Evolutionary conservation across 2,113 vertebrate species (phyloP), one percentile per base, ranked within the genome.

Genomic region (Calidris pugnax): DNA sequence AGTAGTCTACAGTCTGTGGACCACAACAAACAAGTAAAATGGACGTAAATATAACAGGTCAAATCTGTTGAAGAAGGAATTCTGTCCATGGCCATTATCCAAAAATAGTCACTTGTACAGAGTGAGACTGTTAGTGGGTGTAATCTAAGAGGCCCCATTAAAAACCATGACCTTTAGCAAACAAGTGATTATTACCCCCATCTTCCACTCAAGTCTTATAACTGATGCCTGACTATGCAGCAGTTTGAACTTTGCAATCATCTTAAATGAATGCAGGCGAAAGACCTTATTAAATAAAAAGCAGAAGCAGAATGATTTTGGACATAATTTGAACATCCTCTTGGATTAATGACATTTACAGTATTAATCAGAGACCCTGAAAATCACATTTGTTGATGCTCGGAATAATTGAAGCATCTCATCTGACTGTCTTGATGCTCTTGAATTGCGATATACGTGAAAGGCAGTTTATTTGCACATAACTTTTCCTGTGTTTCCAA

Each of bases 121-220:
- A 53, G 19, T 68, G 62, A 73, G 17, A 21, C n/a, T 78, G 17
- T 87, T 6, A 2, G 22, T 33, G 47, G 57, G 48, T 37, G 33
- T 87, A 95, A 85, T 85, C 35, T 73, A 85, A 90, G 86, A 86
- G 64, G 76, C 59, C 45, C 35, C 63, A 27, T 89, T 96, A 73
- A 55, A 94, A 94, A 53, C 7, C 17, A 59, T 79, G 81, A 94
- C 87, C 93, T 96, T 96, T 73, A 79, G 63, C 71, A 96, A 94
- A 88, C 28, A 57, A 87, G 33, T 30, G 71, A 79, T 87, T 75
- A 94, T 89, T 93, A 85, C 62, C 8, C 13, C 17, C 56, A 39
- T 75, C 43, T 93, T 91, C 59, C 37, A 85, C 33, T 69, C 45
- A 35, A 18, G 22, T 91, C 69, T 60, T 85, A 18, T 18, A 87